Evolutionary conservation across 2,888 invertebrate species (phyloP).

Genomic region (Dyspetes luteomarginatus): DNA sequence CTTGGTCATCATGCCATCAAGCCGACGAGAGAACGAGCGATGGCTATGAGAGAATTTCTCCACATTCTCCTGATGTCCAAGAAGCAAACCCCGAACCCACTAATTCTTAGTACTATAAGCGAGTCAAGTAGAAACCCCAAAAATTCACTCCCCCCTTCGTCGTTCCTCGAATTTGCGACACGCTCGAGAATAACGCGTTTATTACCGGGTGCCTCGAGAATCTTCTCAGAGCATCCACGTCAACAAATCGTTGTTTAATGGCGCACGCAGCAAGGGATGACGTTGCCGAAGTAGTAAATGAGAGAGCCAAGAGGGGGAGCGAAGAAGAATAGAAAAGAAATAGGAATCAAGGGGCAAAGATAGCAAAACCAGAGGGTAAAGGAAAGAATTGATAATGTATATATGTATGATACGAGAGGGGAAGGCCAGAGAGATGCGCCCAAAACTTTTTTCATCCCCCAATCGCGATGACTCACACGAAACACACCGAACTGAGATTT

Average conservation of each 20-base stretch:
- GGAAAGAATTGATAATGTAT: slow-evolving; percentile 29
- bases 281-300: slow-evolving; percentile 54
- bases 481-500: slow-evolving; percentile 52
- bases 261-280: slow-evolving; percentile 51
- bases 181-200: slow-evolving; percentile 52
- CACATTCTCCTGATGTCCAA: background rate
- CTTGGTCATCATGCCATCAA: slow-evolving; percentile 15
- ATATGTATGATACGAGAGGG: slow-evolving; percentile 15
- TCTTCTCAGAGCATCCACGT: slow-evolving; percentile 35
- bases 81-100: background rate
- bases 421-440: slow-evolving; percentile 24
- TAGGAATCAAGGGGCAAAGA: slow-evolving; percentile 42
- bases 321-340: slow-evolving; percentile 43
- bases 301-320: slow-evolving; percentile 23
- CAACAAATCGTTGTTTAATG: slow-evolving; percentile 65
- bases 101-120: slow-evolving; percentile 5
- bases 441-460: slow-evolving; percentile 49
- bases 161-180: slow-evolving; percentile 59
- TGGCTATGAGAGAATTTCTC: background rate
- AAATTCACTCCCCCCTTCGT: background rate
- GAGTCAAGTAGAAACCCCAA: slow-evolving; percentile 6
- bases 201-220: slow-evolving; percentile 41
- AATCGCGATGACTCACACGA: slow-evolving; percentile 54
- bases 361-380: slow-evolving; percentile 24
- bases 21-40: slow-evolving; percentile 6